phyloP scores from a whole-genome alignment of 35 echinoderm and acorn worm genomes.

The Lytechinus variegatus region DNA sequence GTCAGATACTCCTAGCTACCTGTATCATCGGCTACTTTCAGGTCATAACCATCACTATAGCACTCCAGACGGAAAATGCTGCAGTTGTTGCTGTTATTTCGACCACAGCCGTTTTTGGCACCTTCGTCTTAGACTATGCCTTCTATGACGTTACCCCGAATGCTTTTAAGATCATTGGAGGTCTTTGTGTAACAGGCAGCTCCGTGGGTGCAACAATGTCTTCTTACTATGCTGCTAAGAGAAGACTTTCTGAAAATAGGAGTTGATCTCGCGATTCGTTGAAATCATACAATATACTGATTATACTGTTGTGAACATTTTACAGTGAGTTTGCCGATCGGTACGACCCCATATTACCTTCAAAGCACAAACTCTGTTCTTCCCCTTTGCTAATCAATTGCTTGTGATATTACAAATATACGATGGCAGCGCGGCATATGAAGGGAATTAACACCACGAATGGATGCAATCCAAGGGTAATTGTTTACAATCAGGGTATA shows the following conservation, averaged over 20 bases:
- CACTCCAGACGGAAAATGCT: slow-evolving; percentile 15
- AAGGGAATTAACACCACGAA: too few species aligned
- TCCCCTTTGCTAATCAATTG: too few species aligned
- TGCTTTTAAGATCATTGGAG: background rate
- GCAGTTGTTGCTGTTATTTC: background rate
- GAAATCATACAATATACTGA: too few species aligned
- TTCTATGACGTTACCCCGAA: background rate
- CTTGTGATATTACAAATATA: too few species aligned
- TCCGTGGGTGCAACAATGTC: background rate
- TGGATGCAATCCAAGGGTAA: too few species aligned
- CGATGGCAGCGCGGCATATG: too few species aligned
- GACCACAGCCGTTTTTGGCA: background rate
- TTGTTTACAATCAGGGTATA: too few species aligned
- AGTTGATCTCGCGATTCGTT: too few species aligned
- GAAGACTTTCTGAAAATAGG: background rate
- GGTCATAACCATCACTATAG: background rate
- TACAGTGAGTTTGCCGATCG: too few species aligned
- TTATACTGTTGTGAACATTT: too few species aligned
- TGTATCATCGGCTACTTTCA: background rate
- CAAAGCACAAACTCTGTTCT: too few species aligned
- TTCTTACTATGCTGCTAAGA: background rate
- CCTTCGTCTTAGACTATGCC: background rate
- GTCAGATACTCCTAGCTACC: background rate
- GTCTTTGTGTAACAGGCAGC: background rate
- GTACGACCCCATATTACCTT: too few species aligned